phyloP scores from a whole-genome alignment of 2,113 vertebrate genomes.

The Beaufortia kweichowensis region DNA sequence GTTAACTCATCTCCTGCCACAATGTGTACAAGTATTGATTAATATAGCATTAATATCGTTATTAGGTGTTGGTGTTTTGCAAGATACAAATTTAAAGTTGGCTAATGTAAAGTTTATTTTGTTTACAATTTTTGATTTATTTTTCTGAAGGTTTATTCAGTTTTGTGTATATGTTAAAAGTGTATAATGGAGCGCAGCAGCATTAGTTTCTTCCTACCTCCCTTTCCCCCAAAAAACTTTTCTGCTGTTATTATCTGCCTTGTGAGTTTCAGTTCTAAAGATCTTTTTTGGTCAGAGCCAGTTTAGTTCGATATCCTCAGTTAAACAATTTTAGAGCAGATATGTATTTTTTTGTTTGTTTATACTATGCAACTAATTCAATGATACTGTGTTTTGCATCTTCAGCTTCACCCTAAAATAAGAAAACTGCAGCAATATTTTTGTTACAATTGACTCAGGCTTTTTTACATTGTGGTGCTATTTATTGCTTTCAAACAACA shows the following conservation, averaged over 20 bases:
- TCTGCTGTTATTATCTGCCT: background rate
- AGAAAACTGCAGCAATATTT: conserved; percentile 84
- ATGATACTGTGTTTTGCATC: conserved; percentile 70
- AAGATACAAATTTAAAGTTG: background rate
- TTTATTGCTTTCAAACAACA: conserved; percentile 75
- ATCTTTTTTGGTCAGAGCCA: background rate
- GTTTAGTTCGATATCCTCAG: background rate
- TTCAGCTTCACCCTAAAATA: conserved; percentile 71
- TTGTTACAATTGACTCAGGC: conserved; percentile 84
- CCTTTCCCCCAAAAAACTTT: background rate
- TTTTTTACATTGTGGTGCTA: conserved; percentile 75
- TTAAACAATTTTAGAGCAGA: background rate
- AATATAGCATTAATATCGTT: conserved; percentile 41
- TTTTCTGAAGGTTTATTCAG: conserved; percentile 23
- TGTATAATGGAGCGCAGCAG: conserved; percentile 1
- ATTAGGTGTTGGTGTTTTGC: conserved; percentile 8
- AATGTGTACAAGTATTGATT: background rate
- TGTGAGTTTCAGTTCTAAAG: background rate
- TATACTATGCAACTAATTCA: conserved; percentile 88
- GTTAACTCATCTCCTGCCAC: background rate
- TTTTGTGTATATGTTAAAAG: conserved; percentile 14
- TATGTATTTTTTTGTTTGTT: conserved; percentile 61
- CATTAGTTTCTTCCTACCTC: background rate
- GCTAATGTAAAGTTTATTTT: background rate
- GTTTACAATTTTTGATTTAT: conserved; percentile 21